Base-by-base conservation (phyloP, 2,888 invertebrate genomes). In the Oscheius sp. region DNA sequence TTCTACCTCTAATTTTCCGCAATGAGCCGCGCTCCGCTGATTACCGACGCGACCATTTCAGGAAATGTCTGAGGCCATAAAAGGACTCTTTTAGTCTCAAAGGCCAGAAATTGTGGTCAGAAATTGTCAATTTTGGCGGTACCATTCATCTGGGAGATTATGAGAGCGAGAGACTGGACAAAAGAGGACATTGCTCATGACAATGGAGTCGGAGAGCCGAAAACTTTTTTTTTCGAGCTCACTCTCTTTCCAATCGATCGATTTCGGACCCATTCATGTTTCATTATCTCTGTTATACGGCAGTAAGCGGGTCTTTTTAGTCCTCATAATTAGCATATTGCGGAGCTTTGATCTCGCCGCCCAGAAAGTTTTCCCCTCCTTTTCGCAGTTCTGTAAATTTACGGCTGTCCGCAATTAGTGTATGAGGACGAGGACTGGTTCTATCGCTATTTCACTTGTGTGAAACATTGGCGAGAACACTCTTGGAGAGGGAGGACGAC, bases 271-370 rank as follows among this genome's bases (percentile, higher is more conserved):
- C n/a, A 42, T n/a, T 20, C 42, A 33, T 50, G 50, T 64, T 64
- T 64, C 64, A 64, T 64, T 64, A 64, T 64, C 64, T 64, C 50
- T 50, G 64, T 64, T 64, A 64, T 64, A 48, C 48, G 64, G 64
- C 64, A 64, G 64, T 64, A 64, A 48, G 45, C 48, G 64, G 64
- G 45, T n/a, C 64, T 64, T 64, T 64, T 64, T 64, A 17, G 25
- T 42, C 33, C 20, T 64, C 64, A 64, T 64, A 48, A 64, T 64
- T 64, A 64, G 46, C 64, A 64, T 64, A 64, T 64, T 50, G 64
- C 50, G 64, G 64, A 20, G 33, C 64, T 64, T 64, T 64, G 17
- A 64, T 64, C 64, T 64, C 25, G 39, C 58, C 48, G 23, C 17
- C 5, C n/a, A 5, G 46, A 17, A 12, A 27, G 29, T n/a, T 20